A percentile compares a stretch with the other conserved stretches of the same genome.
Conservation (phyloP, 2,113 vertebrate species). For the Cromileptes altivelis region DNA sequence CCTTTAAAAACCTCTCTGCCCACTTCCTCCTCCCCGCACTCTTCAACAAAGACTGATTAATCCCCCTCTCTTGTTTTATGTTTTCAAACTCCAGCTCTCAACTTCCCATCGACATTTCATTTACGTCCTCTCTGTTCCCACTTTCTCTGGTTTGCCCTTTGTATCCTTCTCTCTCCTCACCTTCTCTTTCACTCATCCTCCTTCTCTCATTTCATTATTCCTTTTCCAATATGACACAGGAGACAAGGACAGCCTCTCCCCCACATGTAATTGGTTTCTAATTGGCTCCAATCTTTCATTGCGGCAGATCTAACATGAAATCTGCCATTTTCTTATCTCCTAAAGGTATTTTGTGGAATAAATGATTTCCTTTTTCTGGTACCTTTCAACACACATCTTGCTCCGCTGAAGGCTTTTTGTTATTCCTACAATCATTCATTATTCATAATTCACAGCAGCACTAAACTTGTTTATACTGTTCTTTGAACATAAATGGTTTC, state of each 20-base stretch:
- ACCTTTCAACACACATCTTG: slow-evolving; percentile 30
- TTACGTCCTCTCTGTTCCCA: slow-evolving; percentile 31
- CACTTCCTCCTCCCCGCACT: slow-evolving; percentile 46
- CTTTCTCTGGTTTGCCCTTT: slow-evolving; percentile 51
- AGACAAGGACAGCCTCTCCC: slow-evolving; percentile 58
- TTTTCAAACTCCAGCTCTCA: slow-evolving; percentile 58
- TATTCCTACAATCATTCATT: slow-evolving; percentile 44
- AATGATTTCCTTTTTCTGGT: slow-evolving; percentile 49
- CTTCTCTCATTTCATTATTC: slow-evolving; percentile 54
- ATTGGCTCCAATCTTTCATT: slow-evolving; percentile 65
- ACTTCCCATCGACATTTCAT: slow-evolving; percentile 71
- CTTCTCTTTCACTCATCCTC: slow-evolving; percentile 44
- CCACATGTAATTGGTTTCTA: slow-evolving; percentile 71
- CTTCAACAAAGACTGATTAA: slow-evolving; percentile 67
- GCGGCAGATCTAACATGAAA: slow-evolving; percentile 56
- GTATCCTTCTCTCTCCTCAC: slow-evolving; percentile 55
- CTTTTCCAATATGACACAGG: slow-evolving; percentile 44
- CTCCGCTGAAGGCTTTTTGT: slow-evolving; percentile 49
- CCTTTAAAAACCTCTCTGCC: slow-evolving; percentile 72
- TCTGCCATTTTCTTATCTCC: slow-evolving; percentile 66
- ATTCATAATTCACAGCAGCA: slow-evolving; percentile 47
- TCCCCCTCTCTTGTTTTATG: slow-evolving; percentile 54
- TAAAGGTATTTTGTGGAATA: slow-evolving; percentile 42
- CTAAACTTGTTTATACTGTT: slow-evolving; percentile 34
- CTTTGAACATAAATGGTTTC: slow-evolving; percentile 28